Evolutionary conservation across 2,113 vertebrate species (phyloP).

Genomic region (Nerophis ophidion): DNA sequence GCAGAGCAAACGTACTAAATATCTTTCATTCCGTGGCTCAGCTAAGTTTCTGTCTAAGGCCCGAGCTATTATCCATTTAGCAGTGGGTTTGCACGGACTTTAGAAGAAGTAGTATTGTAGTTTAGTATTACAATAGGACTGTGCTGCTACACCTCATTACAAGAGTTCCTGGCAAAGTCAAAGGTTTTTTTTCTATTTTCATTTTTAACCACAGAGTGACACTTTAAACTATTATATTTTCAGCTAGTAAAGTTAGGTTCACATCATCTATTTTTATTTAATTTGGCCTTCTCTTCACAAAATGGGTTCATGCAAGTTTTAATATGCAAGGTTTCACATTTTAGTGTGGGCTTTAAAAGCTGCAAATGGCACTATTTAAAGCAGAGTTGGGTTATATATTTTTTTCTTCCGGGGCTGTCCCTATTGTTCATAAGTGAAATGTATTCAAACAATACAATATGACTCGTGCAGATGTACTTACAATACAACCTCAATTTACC

Average conservation of each 20-base stretch:
- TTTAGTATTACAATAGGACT: slow-evolving; percentile 63
- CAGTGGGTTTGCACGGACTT: slow-evolving; percentile 61
- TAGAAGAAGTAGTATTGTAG: slow-evolving; percentile 61
- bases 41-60: slow-evolving; percentile 64
- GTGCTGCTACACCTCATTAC: slow-evolving; percentile 58
- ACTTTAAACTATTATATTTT: slow-evolving; percentile 20
- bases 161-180: slow-evolving; percentile 45
- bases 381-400: not conserved
- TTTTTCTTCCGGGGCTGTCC: no score
- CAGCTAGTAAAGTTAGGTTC: slow-evolving; percentile 10
- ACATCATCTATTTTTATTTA: slow-evolving; percentile 7
- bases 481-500: no score
- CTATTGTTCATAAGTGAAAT: not conserved
- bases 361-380: slow-evolving; percentile 3
- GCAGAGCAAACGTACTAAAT: slow-evolving; percentile 61
- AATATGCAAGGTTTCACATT: not conserved
- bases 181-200: slow-evolving; percentile 26
- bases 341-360: not conserved
- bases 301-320: not conserved
- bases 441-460: not conserved
- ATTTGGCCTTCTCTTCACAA: not conserved
- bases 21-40: slow-evolving; percentile 63
- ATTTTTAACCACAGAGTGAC: slow-evolving; percentile 18
- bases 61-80: slow-evolving; percentile 67
- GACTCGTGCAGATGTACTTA: no score